Conservation (phyloP, 2,797 vertebrate genomes). For the Rallus crepitans region DNA sequence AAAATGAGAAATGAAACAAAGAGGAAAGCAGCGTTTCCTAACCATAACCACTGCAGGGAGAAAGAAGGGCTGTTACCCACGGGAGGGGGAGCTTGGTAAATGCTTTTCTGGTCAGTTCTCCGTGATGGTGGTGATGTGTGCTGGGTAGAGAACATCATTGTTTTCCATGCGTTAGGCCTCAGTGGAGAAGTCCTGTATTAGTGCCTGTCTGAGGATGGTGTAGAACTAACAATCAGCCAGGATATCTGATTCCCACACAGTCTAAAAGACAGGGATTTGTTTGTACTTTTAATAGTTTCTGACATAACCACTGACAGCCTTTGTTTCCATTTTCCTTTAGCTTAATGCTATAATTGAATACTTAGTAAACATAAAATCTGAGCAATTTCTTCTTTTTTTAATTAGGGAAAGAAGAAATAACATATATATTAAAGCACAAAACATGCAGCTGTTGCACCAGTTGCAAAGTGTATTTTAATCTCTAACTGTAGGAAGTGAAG, state of each 20-base stretch:
- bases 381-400: background rate
- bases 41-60: background rate
- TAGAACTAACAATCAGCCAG: background rate
- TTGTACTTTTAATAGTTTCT: background rate
- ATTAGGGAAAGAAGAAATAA: background rate
- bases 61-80: background rate
- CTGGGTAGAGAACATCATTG: background rate
- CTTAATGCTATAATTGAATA: background rate
- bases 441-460: background rate
- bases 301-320: background rate
- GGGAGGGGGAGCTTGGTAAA: background rate
- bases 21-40: background rate
- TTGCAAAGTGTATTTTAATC: background rate
- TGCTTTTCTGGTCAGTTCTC: background rate
- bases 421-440: background rate
- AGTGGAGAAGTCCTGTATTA: background rate
- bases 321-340: background rate
- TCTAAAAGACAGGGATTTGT: background rate
- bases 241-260: background rate
- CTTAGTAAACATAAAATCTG: background rate
- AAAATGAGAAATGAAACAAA: background rate
- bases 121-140: rapidly evolving
- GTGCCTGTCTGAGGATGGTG: background rate
- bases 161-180: rapidly evolving
- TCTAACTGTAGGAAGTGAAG: background rate